These are phyloP conservation scores for Leucoraja ocellata DNA, from an alignment of 2,797 vertebrate genomes.

Conservation along the genomic window DNA sequence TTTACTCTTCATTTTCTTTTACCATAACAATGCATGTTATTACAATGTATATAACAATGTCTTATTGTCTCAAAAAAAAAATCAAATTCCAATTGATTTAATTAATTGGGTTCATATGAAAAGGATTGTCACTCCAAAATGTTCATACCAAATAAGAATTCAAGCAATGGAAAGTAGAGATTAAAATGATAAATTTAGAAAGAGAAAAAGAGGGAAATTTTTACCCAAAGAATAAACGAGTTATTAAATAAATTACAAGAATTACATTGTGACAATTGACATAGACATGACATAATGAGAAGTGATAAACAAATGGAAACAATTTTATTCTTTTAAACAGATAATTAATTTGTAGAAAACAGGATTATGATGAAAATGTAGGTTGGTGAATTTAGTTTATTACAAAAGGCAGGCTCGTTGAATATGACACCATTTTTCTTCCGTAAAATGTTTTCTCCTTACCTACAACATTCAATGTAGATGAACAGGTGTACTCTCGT, in stretches of 20 bases:
- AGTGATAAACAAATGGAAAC: background rate
- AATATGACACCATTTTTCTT: background rate
- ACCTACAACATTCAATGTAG: constrained; percentile 54
- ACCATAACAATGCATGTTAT: no score
- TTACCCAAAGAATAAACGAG: background rate
- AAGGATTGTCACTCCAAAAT: background rate
- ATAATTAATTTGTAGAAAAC: background rate
- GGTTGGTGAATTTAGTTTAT: background rate
- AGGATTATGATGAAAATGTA: background rate
- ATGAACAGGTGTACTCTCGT: constrained; percentile 50
- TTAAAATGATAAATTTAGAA: background rate
- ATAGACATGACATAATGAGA: background rate
- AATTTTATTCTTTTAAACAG: no score
- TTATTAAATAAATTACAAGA: background rate
- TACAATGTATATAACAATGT: no score
- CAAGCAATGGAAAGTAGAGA: background rate
- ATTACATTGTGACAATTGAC: no score
- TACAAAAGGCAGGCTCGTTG: background rate
- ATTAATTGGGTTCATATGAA: background rate
- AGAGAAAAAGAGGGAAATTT: background rate
- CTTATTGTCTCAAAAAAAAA: no score
- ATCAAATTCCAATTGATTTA: no score
- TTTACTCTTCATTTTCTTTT: background rate
- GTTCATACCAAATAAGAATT: background rate
- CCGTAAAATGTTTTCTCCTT: constrained; percentile 1